Conservation (phyloP, 2,888 invertebrate species). For the Seira sanloemensis region DNA sequence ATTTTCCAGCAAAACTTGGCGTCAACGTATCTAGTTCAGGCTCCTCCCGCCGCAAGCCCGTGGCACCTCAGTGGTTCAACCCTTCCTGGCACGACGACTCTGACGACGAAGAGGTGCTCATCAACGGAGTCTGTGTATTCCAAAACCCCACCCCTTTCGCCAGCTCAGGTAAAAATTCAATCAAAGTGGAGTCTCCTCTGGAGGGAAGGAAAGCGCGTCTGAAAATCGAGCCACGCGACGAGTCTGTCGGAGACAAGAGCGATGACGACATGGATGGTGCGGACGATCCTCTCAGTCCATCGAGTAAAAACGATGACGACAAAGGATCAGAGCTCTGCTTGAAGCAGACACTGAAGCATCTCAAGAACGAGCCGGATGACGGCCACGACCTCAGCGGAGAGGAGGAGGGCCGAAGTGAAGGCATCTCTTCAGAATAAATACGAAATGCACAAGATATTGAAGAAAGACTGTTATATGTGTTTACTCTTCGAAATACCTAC, state of each 20-base stretch:
- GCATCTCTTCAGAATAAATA: slow-evolving; percentile 62
- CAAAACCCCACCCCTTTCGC: slow-evolving; percentile 67
- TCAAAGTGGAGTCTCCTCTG: slow-evolving; percentile 84
- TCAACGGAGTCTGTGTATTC: slow-evolving; percentile 92
- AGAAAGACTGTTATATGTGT: slow-evolving; percentile 62
- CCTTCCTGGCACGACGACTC: slow-evolving; percentile 87
- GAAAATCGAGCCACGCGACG: slow-evolving; percentile 43
- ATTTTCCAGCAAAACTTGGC: slow-evolving; percentile 61
- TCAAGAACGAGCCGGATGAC: slow-evolving; percentile 52
- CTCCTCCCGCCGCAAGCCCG: slow-evolving; percentile 91
- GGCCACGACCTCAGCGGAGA: slow-evolving; percentile 49
- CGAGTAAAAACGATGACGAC: slow-evolving; percentile 51
- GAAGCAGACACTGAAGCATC: slow-evolving; percentile 47
- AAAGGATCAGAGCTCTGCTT: slow-evolving; percentile 45
- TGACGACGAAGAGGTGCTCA: slow-evolving; percentile 86
- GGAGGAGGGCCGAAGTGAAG: slow-evolving; percentile 58
- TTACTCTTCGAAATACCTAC: slow-evolving; percentile 55
- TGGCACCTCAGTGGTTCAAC: slow-evolving; percentile 98
- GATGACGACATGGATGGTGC: slow-evolving; percentile 56
- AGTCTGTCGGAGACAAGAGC: slow-evolving; percentile 49
- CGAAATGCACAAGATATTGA: slow-evolving; percentile 38
- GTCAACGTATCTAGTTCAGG: slow-evolving; percentile 75
- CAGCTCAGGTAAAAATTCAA: slow-evolving; percentile 80
- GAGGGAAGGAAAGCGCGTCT: slow-evolving; percentile 42
- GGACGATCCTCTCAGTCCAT: slow-evolving; percentile 55